Conservation (phyloP, 1,140 invertebrate genomes). For the Conus betulinus region DNA sequence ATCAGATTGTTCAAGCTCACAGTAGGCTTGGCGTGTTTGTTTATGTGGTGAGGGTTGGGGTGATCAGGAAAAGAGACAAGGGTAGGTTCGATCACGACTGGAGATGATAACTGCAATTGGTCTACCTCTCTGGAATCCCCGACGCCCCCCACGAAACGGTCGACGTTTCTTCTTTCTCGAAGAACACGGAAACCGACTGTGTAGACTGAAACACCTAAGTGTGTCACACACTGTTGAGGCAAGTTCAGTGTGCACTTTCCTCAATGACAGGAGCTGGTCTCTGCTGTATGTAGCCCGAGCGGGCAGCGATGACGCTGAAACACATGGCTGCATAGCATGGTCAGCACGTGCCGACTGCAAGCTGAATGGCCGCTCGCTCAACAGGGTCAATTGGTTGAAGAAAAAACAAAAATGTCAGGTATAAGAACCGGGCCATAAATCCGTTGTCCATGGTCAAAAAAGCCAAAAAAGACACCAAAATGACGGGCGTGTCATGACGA, state of each 20-base stretch:
- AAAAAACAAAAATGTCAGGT: background rate
- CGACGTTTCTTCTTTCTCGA: background rate
- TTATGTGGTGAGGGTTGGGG: background rate
- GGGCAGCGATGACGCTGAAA: background rate
- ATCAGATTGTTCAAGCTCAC: background rate
- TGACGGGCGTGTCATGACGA: background rate
- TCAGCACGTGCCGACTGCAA: background rate
- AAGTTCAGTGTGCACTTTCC: background rate
- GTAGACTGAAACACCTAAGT: background rate
- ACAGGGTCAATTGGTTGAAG: background rate
- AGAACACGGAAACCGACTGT: background rate
- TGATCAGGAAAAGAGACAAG: background rate
- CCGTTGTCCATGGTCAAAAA: constrained; percentile 7
- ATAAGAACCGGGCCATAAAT: background rate
- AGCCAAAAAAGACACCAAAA: background rate
- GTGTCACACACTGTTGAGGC: background rate
- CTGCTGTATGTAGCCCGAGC: background rate
- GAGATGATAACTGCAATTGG: background rate
- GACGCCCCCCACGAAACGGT: background rate
- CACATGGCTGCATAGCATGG: no score
- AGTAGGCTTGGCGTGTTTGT: background rate
- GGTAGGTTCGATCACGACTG: background rate
- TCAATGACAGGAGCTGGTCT: background rate
- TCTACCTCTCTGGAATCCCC: background rate
- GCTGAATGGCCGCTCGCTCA: background rate